phyloP scores from a whole-genome alignment of 1,140 invertebrate species.

The Halesus radiatus region DNA sequence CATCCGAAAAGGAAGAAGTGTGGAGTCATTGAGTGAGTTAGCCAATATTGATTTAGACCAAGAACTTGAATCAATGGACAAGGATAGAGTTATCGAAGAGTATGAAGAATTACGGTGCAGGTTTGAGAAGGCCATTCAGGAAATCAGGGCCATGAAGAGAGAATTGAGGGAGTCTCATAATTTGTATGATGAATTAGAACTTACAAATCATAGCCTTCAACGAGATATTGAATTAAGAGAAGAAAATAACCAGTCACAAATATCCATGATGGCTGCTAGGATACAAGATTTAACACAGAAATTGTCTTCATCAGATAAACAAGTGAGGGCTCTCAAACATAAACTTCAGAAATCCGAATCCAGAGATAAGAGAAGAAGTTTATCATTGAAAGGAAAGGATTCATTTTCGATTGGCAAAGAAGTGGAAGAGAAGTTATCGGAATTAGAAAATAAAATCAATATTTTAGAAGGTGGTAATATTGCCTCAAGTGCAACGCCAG shows the following conservation, averaged over 20 bases:
- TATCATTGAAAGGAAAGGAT: slow-evolving; percentile 86
- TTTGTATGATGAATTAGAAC: slow-evolving; percentile 83
- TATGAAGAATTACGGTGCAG: slow-evolving; percentile 81
- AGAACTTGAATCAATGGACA: slow-evolving; percentile 80
- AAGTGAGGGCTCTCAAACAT: slow-evolving; percentile 82
- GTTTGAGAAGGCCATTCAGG: slow-evolving; percentile 86
- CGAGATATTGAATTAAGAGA: slow-evolving; percentile 80
- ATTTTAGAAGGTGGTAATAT: slow-evolving; percentile 71
- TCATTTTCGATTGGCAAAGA: slow-evolving; percentile 85
- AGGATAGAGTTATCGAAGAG: slow-evolving; percentile 84
- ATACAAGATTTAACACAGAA: slow-evolving; percentile 89
- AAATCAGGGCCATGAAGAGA: slow-evolving; percentile 85
- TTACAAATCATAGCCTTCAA: slow-evolving; percentile 80
- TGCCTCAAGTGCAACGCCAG: slow-evolving; percentile 61
- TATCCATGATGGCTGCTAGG: slow-evolving; percentile 84
- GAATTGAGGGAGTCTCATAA: slow-evolving; percentile 86
- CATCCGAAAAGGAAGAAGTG: slow-evolving; percentile 74
- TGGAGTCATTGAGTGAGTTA: slow-evolving; percentile 85
- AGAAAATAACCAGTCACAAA: slow-evolving; percentile 80
- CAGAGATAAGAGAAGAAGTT: slow-evolving; percentile 82
- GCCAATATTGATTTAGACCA: slow-evolving; percentile 84
- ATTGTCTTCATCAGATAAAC: slow-evolving; percentile 84
- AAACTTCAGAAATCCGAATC: slow-evolving; percentile 84
- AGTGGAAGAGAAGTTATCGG: slow-evolving; percentile 84
- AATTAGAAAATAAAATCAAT: slow-evolving; percentile 83